Base-by-base conservation (phyloP, 2,888 invertebrate species). In the Chorisops tibialis region DNA sequence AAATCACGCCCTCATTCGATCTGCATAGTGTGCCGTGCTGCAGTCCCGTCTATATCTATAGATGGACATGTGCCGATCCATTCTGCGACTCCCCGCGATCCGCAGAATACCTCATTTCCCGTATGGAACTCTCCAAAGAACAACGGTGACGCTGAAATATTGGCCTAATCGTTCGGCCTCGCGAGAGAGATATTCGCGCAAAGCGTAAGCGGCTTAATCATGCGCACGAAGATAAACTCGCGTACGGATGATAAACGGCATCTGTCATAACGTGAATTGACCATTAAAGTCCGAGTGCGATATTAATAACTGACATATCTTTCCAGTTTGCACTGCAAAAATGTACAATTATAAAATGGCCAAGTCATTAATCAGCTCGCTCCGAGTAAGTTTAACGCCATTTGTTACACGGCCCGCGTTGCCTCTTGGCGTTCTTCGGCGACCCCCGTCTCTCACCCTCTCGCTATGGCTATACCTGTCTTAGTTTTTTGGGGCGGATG, bases 261-360 rank as follows among this genome's bases (percentile, higher is more conserved):
- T 19, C 49, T 58, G 50, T 62, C 58, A 76, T 73, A 74, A 74
- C 73, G 74, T 77, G 77, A 77, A 76, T 77, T 75, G 72, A 73
- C 76, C 76, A 77, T 77, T 76, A 76, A 75, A 73, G 73, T 75
- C 71, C 73, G 74, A 77, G 76, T 73, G 76, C 74, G 73, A 74
- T 76, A 77, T 77, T 77, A 76, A 77, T 76, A 77, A 74, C 77
- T 76, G 76, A 75, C 77, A 74, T 69, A 70, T 70, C 71, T 70
- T 61, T 61, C 48, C 47, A 48, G 56, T 56, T 56, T 43, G 56
- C 56, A 56, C 43, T 56, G 56, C 56, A 56, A 59, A 56, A 54
- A 56, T 43, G 48, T 59, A 59, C 48, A 63, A 63, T 63, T 63
- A 63, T 56, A 63, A 63, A 63, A 63, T 63, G 63, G 63, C 63